Percentiles rank a stretch among this genome's conserved stretches.
phyloP scores from a whole-genome alignment of 2,888 invertebrate species.

The Ectobius pallidus region DNA sequence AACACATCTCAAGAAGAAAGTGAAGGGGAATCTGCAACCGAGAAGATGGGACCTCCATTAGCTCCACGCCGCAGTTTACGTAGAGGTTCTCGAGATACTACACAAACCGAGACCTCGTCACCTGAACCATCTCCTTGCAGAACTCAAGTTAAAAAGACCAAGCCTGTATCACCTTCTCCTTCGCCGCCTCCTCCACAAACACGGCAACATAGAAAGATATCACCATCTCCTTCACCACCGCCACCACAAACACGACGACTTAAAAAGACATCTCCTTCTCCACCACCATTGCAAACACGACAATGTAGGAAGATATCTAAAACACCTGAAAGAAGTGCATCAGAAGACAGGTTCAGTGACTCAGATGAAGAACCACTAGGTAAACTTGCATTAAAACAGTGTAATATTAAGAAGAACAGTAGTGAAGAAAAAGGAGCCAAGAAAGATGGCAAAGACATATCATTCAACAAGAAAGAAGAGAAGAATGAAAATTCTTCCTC shows the following conservation, averaged over 20 bases:
- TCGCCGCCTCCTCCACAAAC: constrained; percentile 37
- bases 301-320: neutral
- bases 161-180: constrained; percentile 11
- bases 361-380: constrained; percentile 71
- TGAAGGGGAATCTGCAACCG: neutral
- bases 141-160: constrained; percentile 15
- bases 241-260: no score
- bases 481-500: neutral
- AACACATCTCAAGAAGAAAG: neutral
- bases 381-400: constrained; percentile 54
- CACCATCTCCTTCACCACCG: constrained; percentile 19
- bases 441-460: neutral
- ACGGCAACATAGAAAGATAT: neutral
- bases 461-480: neutral
- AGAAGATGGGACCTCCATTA: neutral
- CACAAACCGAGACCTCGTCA: neutral
- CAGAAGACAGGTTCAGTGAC: constrained; percentile 59
- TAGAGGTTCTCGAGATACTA: constrained; percentile 13
- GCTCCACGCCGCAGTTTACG: constrained; percentile 26
- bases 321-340: neutral
- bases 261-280: no score
- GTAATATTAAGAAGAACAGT: neutral
- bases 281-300: constrained; percentile 37
- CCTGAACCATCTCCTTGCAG: neutral
- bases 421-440: neutral